A percentile compares a stretch with the other conserved stretches of the same genome.
phyloP scores from a whole-genome alignment of 2,113 vertebrate genomes.

The Regulus satrapa region DNA sequence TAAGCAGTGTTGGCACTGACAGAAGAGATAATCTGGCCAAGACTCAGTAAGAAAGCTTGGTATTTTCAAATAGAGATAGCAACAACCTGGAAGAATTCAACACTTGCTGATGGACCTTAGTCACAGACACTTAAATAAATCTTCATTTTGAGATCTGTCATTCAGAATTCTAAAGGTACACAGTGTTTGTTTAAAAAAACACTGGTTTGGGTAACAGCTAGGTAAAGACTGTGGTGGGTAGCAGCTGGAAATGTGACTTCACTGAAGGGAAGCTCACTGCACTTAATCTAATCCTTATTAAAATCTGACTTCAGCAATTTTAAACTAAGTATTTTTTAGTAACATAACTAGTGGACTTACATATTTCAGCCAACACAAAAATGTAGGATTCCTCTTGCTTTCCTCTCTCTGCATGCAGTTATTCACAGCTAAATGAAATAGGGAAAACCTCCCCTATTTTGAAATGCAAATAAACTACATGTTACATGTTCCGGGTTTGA shows the following conservation, averaged over 20 bases:
- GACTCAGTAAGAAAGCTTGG: neutral
- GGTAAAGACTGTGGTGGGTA: too few relatives aligned
- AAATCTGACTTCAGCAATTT: neutral
- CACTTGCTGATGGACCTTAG: neutral
- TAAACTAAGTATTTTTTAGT: neutral
- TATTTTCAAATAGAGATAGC: neutral
- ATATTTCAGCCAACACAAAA: neutral
- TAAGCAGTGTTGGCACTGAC: fast-evolving
- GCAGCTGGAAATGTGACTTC: neutral
- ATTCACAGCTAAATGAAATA: neutral
- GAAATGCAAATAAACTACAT: neutral
- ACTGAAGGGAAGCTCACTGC: neutral
- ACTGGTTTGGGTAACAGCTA: neutral
- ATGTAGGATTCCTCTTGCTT: neutral
- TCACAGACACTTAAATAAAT: neutral
- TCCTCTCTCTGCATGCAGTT: neutral
- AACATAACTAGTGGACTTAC: neutral
- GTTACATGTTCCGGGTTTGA: neutral
- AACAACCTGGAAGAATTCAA: neutral
- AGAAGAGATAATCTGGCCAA: neutral
- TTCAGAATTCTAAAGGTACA: neutral
- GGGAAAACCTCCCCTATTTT: neutral
- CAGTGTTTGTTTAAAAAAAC: neutral
- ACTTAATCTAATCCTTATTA: neutral
- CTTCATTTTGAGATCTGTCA: neutral